phyloP scores from a whole-genome alignment of 2,113 vertebrate species.

The Microtus pennsylvanicus region DNA sequence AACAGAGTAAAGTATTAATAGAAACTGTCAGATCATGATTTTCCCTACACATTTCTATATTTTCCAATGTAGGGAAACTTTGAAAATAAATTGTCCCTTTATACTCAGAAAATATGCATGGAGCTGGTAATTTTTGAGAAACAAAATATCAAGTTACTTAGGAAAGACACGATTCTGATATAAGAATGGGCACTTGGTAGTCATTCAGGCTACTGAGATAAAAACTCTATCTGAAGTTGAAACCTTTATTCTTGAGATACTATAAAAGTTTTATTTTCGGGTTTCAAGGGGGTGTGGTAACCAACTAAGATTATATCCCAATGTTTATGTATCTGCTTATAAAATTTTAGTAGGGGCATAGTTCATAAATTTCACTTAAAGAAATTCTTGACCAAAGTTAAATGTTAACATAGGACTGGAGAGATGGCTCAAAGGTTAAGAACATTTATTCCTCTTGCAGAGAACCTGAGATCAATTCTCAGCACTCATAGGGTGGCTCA shows the following conservation, averaged over 20 bases:
- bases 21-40: conserved; percentile 5
- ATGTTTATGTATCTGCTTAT: not conserved
- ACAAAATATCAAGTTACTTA: conserved; percentile 8
- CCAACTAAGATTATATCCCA: conserved; percentile 5
- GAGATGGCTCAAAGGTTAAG: not conserved
- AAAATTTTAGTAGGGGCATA: not conserved
- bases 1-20: conserved; percentile 10
- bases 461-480: not conserved
- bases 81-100: conserved; percentile 13
- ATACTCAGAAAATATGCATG: not conserved
- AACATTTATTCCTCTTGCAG: not conserved
- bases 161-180: conserved; percentile 33
- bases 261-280: not conserved
- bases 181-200: conserved; percentile 7
- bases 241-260: conserved; percentile 6
- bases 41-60: conserved; percentile 48
- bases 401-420: conserved; percentile 5
- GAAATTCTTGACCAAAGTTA: conserved; percentile 24
- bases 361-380: conserved; percentile 43
- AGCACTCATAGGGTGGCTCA: not conserved
- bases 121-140: conserved; percentile 6
- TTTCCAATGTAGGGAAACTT: conserved; percentile 5
- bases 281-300: not conserved
- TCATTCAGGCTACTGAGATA: not conserved
- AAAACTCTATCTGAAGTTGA: not conserved